These are phyloP conservation scores for Miniopterus natalensis DNA, from an alignment of 2,113 vertebrate genomes.

Conservation along the genomic window DNA sequence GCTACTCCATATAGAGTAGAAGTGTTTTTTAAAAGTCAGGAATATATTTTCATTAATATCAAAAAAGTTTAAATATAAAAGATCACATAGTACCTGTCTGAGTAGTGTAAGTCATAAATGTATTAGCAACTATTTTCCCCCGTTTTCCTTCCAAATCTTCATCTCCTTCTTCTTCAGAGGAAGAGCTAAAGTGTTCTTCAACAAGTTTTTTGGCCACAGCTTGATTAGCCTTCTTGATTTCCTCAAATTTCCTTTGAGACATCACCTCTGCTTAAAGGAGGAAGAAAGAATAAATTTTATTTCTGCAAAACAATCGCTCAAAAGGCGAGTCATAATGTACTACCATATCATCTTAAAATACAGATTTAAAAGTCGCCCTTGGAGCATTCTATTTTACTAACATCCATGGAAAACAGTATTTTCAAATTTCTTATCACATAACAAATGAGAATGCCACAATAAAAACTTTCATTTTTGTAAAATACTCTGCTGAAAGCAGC, in stretches of 20 bases:
- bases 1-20: not conserved
- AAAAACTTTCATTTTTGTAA: slow-evolving; percentile 43
- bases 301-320: slow-evolving; percentile 19
- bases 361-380: slow-evolving; percentile 11
- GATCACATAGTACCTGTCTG: slow-evolving; percentile 91
- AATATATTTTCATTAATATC: not conserved
- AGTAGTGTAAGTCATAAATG: slow-evolving; percentile 93
- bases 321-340: not conserved
- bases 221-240: slow-evolving; percentile 95
- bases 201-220: slow-evolving; percentile 93
- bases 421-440: slow-evolving; percentile 45
- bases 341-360: slow-evolving; percentile 4
- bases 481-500: slow-evolving; percentile 2
- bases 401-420: slow-evolving; percentile 6
- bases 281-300: slow-evolving; percentile 23
- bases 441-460: slow-evolving; percentile 2
- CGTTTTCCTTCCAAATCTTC: slow-evolving; percentile 91
- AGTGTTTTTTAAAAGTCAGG: slow-evolving; percentile 17
- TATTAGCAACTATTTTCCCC: slow-evolving; percentile 94
- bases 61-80: slow-evolving; percentile 38
- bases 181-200: slow-evolving; percentile 91
- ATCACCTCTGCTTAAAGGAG: slow-evolving; percentile 85
- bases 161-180: slow-evolving; percentile 92
- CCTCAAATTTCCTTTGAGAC: slow-evolving; percentile 94
- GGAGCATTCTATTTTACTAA: slow-evolving; percentile 1